Evolutionary conservation across 1,140 invertebrate genomes (phyloP).

Genomic region (Drosophila nikananu): DNA sequence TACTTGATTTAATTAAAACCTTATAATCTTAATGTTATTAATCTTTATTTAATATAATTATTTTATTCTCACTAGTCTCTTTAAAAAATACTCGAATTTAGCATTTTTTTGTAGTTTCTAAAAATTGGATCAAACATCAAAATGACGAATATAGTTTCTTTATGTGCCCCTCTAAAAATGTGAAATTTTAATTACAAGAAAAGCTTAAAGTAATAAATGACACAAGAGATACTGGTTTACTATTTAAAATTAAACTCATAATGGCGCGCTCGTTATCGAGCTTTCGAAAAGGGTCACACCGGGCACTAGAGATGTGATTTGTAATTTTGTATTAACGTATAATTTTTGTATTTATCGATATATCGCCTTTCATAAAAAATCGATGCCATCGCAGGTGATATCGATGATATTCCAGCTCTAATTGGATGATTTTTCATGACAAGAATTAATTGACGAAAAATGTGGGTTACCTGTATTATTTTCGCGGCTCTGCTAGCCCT

Average conservation of each 20-base stretch:
- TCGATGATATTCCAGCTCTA: not conserved
- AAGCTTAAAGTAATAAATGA: not conserved
- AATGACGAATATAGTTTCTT: not conserved
- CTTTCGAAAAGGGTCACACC: not conserved
- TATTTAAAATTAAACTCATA: not conserved
- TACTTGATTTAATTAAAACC: no score
- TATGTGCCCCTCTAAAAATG: not conserved
- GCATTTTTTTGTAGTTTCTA: not conserved
- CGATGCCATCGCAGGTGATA: not conserved
- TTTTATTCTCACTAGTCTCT: not conserved
- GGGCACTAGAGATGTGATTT: not conserved
- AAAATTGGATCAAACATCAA: not conserved
- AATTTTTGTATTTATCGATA: not conserved
- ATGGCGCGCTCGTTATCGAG: not conserved
- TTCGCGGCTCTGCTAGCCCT: constrained; percentile 43
- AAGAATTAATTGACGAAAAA: constrained; percentile 30
- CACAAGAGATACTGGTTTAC: rapidly evolving
- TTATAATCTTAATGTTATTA: no score
- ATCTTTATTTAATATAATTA: no score
- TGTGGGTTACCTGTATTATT: constrained; percentile 56
- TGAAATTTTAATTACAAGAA: not conserved
- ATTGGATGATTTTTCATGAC: constrained; percentile 10
- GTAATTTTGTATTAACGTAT: not conserved
- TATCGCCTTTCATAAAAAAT: not conserved
- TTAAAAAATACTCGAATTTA: no score